phyloP scores from a whole-genome alignment of 2,113 vertebrate species.

The Eclectus roratus region DNA sequence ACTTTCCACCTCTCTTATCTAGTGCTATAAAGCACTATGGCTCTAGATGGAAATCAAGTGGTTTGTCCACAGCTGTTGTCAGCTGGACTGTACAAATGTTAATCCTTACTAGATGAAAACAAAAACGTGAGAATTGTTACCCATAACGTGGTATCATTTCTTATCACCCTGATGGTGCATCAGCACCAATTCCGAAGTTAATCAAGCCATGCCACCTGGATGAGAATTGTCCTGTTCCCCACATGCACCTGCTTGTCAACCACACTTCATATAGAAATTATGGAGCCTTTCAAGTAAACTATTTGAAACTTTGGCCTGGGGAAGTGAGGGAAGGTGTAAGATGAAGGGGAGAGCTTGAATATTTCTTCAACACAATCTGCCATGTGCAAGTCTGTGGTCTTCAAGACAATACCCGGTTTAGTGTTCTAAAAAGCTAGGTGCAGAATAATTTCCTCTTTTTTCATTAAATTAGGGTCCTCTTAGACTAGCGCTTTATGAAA shows the following conservation, averaged over 20 bases:
- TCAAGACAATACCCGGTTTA: neutral
- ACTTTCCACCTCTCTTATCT: neutral
- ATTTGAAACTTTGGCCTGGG: neutral
- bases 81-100: neutral
- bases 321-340: neutral
- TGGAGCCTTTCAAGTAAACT: neutral
- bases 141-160: neutral
- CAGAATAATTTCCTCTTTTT: neutral
- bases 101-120: neutral
- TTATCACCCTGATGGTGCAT: neutral
- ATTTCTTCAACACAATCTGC: neutral
- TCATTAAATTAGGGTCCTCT: neutral
- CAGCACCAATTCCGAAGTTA: neutral
- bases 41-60: neutral
- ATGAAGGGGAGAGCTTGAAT: neutral
- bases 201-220: neutral
- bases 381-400: neutral
- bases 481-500: neutral
- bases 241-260: neutral
- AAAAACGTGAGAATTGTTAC: neutral
- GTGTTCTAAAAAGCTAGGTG: neutral
- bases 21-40: neutral
- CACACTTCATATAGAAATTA: neutral
- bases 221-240: neutral
- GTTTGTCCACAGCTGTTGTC: neutral